Evolutionary conservation across 2,113 vertebrate genomes (phyloP).

Genomic region (Poeciliopsis retropinna): DNA sequence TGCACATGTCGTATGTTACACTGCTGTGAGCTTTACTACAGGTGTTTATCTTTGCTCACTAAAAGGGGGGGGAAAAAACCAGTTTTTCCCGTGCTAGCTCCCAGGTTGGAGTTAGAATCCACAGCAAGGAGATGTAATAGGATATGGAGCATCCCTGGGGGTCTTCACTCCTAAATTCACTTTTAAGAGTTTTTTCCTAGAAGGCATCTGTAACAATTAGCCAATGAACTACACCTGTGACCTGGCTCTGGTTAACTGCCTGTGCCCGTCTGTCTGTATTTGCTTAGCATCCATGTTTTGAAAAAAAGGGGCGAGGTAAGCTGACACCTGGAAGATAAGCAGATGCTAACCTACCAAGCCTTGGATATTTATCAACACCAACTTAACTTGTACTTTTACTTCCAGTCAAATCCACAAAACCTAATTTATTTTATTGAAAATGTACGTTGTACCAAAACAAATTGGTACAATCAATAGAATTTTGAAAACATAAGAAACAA

Average conservation of each 20-base stretch:
- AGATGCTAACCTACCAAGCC: background rate
- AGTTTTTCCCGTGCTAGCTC: background rate
- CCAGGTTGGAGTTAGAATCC: background rate
- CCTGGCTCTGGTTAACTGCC: conserved; percentile 17
- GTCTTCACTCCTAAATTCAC: conserved; percentile 40
- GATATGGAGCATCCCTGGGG: conserved; percentile 33
- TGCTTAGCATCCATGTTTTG: conserved; percentile 19
- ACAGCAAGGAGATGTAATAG: conserved; percentile 26
- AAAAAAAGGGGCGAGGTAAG: conserved; percentile 23
- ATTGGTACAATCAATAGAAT: background rate
- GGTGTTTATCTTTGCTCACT: background rate
- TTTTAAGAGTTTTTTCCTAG: conserved; percentile 27
- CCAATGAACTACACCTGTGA: conserved; percentile 57
- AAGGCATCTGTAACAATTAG: conserved; percentile 51
- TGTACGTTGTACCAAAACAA: background rate
- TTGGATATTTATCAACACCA: background rate
- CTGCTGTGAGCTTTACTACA: background rate
- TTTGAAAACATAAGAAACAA: too few relatives aligned
- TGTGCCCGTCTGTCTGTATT: conserved; percentile 18
- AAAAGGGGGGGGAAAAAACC: background rate
- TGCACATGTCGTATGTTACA: too few relatives aligned
- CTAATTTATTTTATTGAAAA: background rate
- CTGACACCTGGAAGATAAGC: conserved; percentile 15
- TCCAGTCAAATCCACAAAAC: too few relatives aligned
- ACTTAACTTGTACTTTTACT: too few relatives aligned